Evolutionary conservation across 2,888 invertebrate species (phyloP).

Genomic region (Leptinotarsa tumamoca): DNA sequence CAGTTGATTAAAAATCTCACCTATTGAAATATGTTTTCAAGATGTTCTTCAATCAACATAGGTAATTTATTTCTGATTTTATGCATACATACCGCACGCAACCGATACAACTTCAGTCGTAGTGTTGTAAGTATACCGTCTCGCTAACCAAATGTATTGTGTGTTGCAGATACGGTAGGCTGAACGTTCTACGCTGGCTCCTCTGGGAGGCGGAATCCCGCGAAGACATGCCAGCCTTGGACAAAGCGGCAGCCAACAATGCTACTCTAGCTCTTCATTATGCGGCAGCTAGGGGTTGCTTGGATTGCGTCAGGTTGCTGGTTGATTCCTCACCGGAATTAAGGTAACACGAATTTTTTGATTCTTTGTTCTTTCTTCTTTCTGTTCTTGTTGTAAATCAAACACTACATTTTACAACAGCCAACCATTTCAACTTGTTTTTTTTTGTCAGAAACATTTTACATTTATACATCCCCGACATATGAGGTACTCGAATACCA

Average conservation of each 20-base stretch:
- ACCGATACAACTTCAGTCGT: not conserved
- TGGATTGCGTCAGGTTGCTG: constrained; percentile 85
- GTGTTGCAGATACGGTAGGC: constrained; percentile 69
- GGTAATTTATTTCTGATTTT: not conserved
- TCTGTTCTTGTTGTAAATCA: no score
- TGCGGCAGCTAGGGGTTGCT: constrained; percentile 86
- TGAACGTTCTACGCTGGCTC: constrained; percentile 72
- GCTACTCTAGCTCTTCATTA: constrained; percentile 88
- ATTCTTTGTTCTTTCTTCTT: not conserved
- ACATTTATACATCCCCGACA: no score
- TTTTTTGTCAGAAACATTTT: no score
- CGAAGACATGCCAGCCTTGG: constrained; percentile 69
- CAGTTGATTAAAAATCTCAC: no score
- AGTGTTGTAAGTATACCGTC: constrained; percentile 8
- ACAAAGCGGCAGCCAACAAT: constrained; percentile 69
- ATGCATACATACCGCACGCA: not conserved
- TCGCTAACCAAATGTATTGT: constrained; percentile 36
- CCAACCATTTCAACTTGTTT: no score
- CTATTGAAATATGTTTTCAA: no score
- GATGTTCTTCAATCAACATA: not conserved
- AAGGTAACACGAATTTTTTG: constrained; percentile 70
- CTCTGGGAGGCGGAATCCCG: constrained; percentile 68
- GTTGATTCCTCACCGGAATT: constrained; percentile 83
- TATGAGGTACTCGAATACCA: no score
- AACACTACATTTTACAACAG: no score